Evolutionary conservation across 2,113 vertebrate species (phyloP).

Genomic region (Quiscalus mexicanus): DNA sequence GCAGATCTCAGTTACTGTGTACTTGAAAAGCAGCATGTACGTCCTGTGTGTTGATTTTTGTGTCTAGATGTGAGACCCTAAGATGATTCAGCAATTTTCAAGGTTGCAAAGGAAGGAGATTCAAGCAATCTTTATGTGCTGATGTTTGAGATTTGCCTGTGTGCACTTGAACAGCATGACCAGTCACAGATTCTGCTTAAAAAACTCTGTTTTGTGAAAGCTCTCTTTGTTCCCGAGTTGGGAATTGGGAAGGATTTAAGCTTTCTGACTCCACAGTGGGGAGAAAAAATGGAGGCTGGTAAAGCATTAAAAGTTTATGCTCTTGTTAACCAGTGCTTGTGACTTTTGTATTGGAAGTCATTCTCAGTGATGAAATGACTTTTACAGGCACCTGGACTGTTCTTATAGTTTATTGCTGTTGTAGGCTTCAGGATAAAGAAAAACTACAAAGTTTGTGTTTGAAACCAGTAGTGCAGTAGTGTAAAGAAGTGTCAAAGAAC

Average conservation of each 20-base stretch:
- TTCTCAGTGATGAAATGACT: neutral
- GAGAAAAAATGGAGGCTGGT: neutral
- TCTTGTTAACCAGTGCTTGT: neutral
- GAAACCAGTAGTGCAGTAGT: neutral
- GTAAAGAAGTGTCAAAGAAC: neutral
- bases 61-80: neutral
- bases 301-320: neutral
- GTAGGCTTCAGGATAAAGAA: neutral
- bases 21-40: neutral
- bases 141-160: neutral
- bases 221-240: accelerated
- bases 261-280: neutral
- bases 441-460: neutral
- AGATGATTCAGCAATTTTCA: neutral
- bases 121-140: neutral
- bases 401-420: neutral
- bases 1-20: neutral
- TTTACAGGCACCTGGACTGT: neutral
- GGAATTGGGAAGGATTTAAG: neutral
- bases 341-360: neutral
- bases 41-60: neutral
- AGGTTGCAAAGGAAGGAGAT: neutral
- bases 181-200: neutral
- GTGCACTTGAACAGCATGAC: neutral
- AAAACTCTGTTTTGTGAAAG: neutral